Conservation (phyloP, 1,140 invertebrate species). For the Neodiprion pinetum region DNA sequence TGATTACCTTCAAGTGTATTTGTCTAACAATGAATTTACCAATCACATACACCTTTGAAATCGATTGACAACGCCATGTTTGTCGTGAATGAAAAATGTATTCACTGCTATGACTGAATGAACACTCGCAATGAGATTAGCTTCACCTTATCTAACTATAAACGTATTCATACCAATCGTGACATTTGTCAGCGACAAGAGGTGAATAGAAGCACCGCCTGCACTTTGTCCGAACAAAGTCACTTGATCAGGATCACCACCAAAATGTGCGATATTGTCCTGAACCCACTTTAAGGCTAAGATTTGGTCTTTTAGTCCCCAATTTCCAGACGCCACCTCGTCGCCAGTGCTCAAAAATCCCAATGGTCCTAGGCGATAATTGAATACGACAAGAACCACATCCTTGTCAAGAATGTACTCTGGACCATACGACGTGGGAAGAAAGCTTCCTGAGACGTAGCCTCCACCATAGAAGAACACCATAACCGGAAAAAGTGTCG, state of each 20-base stretch:
- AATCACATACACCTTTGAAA: no score
- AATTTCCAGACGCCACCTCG: constrained; percentile 51
- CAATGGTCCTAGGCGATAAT: constrained; percentile 65
- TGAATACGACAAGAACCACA: constrained; percentile 64
- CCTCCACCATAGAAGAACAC: constrained; percentile 63
- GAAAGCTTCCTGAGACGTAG: constrained; percentile 51
- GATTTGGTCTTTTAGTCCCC: constrained; percentile 62
- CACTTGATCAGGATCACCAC: constrained; percentile 44
- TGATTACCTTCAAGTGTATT: no score
- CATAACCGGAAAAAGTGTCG: constrained; percentile 53
- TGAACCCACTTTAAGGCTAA: constrained; percentile 58
- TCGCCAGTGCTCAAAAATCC: constrained; percentile 63
- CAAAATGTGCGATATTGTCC: constrained; percentile 49
- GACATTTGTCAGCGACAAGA: constrained; percentile 63
- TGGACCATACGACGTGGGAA: constrained; percentile 45
- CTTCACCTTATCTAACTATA: neutral
- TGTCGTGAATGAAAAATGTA: no score
- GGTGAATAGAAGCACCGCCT: constrained; percentile 41
- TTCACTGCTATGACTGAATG: no score
- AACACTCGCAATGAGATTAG: no score
- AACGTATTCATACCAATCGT: constrained; percentile 39
- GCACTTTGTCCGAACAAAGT: constrained; percentile 44
- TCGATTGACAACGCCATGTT: no score
- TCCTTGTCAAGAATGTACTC: constrained; percentile 66
- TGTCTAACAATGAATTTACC: no score